Evolutionary conservation across 2,797 vertebrate species (phyloP).

Genomic region (Sebastolobus alascanus): DNA sequence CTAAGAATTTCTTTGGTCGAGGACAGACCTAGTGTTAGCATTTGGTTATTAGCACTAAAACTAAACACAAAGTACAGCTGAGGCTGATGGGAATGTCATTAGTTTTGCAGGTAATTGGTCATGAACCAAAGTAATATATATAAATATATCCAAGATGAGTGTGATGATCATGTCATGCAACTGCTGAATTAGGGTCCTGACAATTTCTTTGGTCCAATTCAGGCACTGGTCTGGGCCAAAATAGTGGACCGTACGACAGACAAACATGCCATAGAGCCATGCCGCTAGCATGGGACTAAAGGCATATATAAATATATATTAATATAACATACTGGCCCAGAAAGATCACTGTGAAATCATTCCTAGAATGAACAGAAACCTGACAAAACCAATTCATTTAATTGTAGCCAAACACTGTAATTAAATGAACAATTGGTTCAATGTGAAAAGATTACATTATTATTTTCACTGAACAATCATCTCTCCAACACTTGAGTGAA

Average conservation of each 20-base stretch:
- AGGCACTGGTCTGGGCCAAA: not conserved
- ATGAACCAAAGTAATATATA: not conserved
- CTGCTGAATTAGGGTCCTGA: no score
- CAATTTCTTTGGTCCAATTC: no score
- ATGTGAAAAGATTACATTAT: constrained; percentile 72
- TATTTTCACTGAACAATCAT: constrained; percentile 69
- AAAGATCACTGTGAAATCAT: constrained; percentile 14
- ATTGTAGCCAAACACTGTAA: constrained; percentile 77
- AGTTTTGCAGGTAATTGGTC: not conserved
- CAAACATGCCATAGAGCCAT: not conserved
- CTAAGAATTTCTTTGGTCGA: no score
- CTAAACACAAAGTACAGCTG: not conserved
- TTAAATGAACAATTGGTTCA: constrained; percentile 74
- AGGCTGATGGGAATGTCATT: not conserved
- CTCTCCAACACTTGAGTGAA: constrained; percentile 69
- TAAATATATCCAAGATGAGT: no score
- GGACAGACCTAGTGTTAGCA: not conserved
- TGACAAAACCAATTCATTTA: constrained; percentile 71
- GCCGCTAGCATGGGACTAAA: not conserved
- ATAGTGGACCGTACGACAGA: not conserved
- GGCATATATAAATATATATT: constrained; percentile 16
- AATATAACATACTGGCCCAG: constrained; percentile 27
- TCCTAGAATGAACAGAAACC: constrained; percentile 51
- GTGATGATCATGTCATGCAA: no score
- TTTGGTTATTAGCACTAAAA: not conserved